Base-by-base conservation (phyloP, 2,888 invertebrate species). In the Lypha dubia region DNA sequence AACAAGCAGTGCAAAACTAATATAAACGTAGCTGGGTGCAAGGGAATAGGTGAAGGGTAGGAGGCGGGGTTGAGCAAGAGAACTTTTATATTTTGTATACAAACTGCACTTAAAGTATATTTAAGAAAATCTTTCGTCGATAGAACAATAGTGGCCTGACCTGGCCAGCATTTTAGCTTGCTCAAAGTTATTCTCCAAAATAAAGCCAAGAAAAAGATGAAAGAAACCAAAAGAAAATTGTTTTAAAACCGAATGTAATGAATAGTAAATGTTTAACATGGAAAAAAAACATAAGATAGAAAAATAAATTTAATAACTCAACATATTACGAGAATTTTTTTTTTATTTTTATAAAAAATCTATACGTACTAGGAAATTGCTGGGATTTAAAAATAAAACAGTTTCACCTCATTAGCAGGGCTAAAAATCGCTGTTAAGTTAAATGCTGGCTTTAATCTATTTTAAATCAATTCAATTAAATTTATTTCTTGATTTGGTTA, bases 21-120 rank as follows among this genome's bases (percentile, higher is more conserved):
- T 38, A 6, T 38, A 8, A 1, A 38, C 11, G 8, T 38, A 38
- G 8, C n/a, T n/a, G n/a, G n/a, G n/a, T n/a, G n/a, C n/a, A n/a
- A n/a, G n/a, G 8, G 8, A 3, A 38, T 11, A 15, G 38, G n/a
- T 20, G 20, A 20, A 2, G 17, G 11, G 32, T 2, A 17, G 11
- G 7, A 38, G 8, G 15, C 6, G 32, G 3, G 15, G 8, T 22
- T 8, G 44, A 17, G 17, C 35, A 44, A 75, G 71, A 65, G 65
- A 76, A 41, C 51, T 60, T 32, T 68, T 17, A 70, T 35, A 70
- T 58, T 79, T 73, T 65, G 8, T 17, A n/a, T 11, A 65, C 4
- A 65, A 62, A 49, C 6, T 49, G 49, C 46, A 58, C 63, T 65
- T 58, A 46, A 28, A 58, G 17, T 49, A 15, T 24, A 49, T 68